Conservation (phyloP, 2,113 vertebrate genomes). For the Salvelinus alpinus region DNA sequence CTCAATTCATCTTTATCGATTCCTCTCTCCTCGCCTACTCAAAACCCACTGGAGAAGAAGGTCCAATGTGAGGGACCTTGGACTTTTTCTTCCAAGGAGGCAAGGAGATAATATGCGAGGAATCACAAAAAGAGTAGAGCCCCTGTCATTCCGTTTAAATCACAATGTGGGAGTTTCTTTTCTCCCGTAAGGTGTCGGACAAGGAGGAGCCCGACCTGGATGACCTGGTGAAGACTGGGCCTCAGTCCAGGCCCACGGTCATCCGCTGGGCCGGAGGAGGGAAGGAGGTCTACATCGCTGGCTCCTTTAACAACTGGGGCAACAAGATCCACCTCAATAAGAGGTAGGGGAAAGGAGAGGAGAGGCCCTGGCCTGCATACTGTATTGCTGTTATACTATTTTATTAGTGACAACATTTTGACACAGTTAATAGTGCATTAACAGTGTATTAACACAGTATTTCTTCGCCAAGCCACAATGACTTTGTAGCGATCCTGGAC, state of each 20-base stretch:
- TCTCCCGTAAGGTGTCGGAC: constrained; percentile 75
- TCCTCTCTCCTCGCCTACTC: no score
- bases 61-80: no score
- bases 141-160: not conserved
- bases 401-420: no score
- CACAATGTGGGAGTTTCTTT: not conserved
- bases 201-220: constrained; percentile 88
- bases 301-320: constrained; percentile 96
- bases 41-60: no score
- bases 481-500: constrained; percentile 96
- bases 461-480: constrained; percentile 84
- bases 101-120: no score
- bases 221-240: constrained; percentile 82
- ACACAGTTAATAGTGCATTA: no score
- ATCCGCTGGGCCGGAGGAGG: constrained; percentile 96
- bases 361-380: no score
- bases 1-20: no score
- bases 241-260: constrained; percentile 92
- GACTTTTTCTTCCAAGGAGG: no score
- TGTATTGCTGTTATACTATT: no score
- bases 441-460: not conserved
- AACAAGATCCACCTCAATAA: constrained; percentile 96
- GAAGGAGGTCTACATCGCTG: constrained; percentile 93
- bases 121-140: no score
- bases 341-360: constrained; percentile 72